These are phyloP conservation scores for Ambastaia sidthimunki DNA, from an alignment of 2,797 vertebrate genomes.

Conservation along the genomic window DNA sequence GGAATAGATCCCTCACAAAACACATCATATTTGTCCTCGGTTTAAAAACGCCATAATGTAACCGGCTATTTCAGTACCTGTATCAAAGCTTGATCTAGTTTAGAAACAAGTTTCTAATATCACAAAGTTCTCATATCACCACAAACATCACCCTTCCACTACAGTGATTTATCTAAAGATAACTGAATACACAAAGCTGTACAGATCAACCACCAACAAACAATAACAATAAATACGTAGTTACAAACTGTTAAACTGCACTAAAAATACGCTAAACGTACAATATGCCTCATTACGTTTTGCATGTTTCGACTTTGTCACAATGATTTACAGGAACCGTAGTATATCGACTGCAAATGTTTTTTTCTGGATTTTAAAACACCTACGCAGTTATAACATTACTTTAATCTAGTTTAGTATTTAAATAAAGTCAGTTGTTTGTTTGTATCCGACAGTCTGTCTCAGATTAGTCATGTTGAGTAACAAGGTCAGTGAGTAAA, in stretches of 20 bases:
- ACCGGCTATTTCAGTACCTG: too few relatives aligned
- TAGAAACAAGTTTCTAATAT: too few relatives aligned
- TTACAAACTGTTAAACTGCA: too few relatives aligned
- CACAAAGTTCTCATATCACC: background rate
- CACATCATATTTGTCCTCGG: too few relatives aligned
- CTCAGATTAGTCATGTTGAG: slow-evolving; percentile 25
- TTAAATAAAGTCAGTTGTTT: background rate
- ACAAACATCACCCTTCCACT: background rate
- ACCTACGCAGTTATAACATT: background rate
- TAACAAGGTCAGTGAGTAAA: slow-evolving; percentile 77
- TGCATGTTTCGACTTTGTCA: background rate
- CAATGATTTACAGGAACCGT: background rate
- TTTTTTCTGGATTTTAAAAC: background rate
- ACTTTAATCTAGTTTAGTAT: background rate
- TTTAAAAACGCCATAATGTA: too few relatives aligned
- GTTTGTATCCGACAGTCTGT: background rate
- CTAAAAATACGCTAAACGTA: background rate
- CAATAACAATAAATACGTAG: background rate
- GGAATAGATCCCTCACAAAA: too few relatives aligned
- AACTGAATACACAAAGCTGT: background rate
- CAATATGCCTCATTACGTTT: background rate
- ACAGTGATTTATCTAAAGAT: background rate
- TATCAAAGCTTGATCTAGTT: too few relatives aligned
- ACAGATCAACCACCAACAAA: background rate
- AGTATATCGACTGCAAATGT: too few relatives aligned